These are phyloP conservation scores for Trachelus troglodyta DNA, from an alignment of 2,888 invertebrate genomes.

Conservation along the genomic window DNA sequence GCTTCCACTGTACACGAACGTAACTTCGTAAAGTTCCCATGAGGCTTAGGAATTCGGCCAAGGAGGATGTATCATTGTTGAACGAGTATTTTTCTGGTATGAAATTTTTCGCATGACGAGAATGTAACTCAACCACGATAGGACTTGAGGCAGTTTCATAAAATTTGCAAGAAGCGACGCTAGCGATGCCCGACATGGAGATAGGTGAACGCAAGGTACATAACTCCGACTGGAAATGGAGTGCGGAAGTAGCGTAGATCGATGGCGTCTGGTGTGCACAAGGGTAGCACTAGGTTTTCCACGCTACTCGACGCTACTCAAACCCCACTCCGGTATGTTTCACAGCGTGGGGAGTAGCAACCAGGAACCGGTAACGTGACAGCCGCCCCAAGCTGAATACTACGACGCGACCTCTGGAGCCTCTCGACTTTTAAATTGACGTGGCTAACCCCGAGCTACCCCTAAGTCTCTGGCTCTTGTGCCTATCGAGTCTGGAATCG, in stretches of 20 bases:
- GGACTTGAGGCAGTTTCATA: neutral
- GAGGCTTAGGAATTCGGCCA: neutral
- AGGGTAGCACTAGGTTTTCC: neutral
- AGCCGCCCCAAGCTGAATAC: neutral
- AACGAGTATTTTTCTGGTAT: neutral
- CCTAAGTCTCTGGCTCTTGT: neutral
- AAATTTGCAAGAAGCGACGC: neutral
- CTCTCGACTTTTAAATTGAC: neutral
- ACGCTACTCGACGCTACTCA: neutral
- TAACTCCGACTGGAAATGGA: constrained; percentile 11
- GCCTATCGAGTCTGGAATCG: neutral
- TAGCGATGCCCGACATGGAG: neutral
- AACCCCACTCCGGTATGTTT: neutral
- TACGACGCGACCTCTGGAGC: neutral
- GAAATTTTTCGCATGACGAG: neutral
- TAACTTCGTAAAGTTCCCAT: neutral
- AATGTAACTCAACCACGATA: neutral
- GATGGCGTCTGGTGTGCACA: constrained; percentile 26
- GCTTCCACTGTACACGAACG: neutral
- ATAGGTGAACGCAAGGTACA: neutral
- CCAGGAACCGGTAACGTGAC: neutral
- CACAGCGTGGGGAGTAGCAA: neutral
- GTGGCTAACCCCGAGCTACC: neutral
- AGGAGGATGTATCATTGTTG: neutral
- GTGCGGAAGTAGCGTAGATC: constrained; percentile 26